These are phyloP conservation scores for Desoria tigrina DNA, from an alignment of 2,888 invertebrate species.

Conservation along the genomic window DNA sequence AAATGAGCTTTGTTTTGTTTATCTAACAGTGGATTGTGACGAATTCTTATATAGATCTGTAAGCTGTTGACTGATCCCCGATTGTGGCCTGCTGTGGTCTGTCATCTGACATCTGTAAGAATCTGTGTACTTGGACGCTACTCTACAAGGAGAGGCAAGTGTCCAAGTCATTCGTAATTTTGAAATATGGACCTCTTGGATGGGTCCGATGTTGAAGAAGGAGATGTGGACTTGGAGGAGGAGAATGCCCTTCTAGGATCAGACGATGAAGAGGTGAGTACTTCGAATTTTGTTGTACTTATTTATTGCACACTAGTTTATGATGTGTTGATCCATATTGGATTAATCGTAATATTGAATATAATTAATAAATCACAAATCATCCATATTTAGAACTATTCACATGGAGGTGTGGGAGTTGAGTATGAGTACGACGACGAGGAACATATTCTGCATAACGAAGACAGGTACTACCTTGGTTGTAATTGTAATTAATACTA, in stretches of 20 bases:
- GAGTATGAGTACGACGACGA: background rate
- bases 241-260: conserved; percentile 49
- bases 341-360: conserved; percentile 9
- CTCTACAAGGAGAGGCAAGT: too few relatives aligned
- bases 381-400: background rate
- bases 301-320: conserved; percentile 2
- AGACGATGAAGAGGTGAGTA: conserved; percentile 49
- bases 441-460: background rate
- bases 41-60: too few relatives aligned
- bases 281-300: too few relatives aligned
- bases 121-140: too few relatives aligned
- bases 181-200: conserved; percentile 49
- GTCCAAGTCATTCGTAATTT: too few relatives aligned
- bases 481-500: conserved; percentile 1
- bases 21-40: too few relatives aligned
- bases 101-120: too few relatives aligned
- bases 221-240: conserved; percentile 41
- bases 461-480: background rate
- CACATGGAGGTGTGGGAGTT: background rate
- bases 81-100: too few relatives aligned
- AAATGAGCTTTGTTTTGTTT: too few relatives aligned
- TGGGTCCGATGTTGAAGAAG: conserved; percentile 48
- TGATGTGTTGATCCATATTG: too few relatives aligned
- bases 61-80: too few relatives aligned
- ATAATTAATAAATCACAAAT: too few relatives aligned